Evolutionary conservation across 2,888 invertebrate species (phyloP).

Genomic region (Helicoverpa assulta): DNA sequence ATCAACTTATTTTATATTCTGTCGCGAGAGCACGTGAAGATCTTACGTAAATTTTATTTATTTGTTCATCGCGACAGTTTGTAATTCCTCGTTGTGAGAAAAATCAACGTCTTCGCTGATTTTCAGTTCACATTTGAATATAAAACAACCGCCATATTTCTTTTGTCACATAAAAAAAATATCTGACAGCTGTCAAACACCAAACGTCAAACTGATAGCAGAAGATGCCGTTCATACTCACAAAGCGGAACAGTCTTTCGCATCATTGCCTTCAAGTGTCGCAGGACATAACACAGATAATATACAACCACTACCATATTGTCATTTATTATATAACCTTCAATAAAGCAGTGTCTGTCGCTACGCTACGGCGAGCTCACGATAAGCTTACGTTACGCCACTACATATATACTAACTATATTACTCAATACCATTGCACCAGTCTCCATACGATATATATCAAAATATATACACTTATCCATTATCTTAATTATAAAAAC

Average conservation of each 20-base stretch:
- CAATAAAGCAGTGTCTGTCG: constrained; percentile 65
- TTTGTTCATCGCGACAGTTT: constrained; percentile 21
- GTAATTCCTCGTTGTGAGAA: constrained; percentile 28
- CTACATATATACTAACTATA: constrained; percentile 59
- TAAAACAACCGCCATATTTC: not conserved
- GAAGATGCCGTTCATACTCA: constrained; percentile 19
- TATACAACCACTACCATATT: constrained; percentile 79
- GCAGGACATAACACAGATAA: constrained; percentile 62
- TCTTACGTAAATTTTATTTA: not conserved
- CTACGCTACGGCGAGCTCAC: constrained; percentile 45
- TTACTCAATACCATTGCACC: constrained; percentile 74
- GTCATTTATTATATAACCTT: constrained; percentile 76
- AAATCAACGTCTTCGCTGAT: constrained; percentile 9
- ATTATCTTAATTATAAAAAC: constrained; percentile 65
- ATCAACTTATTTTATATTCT: constrained; percentile 47
- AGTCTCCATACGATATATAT: constrained; percentile 77
- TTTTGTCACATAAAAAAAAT: not conserved
- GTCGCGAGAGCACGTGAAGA: constrained; percentile 23
- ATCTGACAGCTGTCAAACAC: constrained; percentile 30
- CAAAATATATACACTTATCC: constrained; percentile 70
- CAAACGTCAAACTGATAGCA: constrained; percentile 14
- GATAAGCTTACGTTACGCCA: constrained; percentile 51
- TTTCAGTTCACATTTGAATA: not conserved
- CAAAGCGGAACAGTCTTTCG: constrained; percentile 39
- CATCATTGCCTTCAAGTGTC: constrained; percentile 70